A percentile compares a stretch with the other conserved stretches of the same genome.
These are phyloP conservation scores for Drosophila ficusphila DNA, from an alignment of 1,140 invertebrate species.

Conservation along the genomic window DNA sequence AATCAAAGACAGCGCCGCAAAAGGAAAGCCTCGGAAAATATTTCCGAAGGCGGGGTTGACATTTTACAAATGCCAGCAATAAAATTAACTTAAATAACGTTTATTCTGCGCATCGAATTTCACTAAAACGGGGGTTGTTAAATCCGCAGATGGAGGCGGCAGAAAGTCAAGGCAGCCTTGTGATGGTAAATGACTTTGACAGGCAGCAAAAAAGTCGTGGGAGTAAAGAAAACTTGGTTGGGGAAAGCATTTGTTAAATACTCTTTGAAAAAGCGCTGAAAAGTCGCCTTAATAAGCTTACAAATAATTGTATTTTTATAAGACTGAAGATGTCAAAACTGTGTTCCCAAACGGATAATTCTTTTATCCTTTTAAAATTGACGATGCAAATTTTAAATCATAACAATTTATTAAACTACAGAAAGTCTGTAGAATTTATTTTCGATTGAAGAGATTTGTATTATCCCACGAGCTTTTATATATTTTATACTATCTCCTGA, in stretches of 20 bases:
- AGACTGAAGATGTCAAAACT: too few species aligned
- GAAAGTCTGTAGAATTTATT: too few species aligned
- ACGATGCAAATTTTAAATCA: too few species aligned
- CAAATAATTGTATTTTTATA: too few species aligned
- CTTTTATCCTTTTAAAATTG: too few species aligned
- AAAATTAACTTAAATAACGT: slow-evolving; percentile 68
- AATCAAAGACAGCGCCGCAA: slow-evolving; percentile 33
- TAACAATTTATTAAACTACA: too few species aligned
- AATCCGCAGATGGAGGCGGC: not conserved
- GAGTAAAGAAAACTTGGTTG: not conserved
- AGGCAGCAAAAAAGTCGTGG: slow-evolving; percentile 15
- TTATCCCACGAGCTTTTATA: too few species aligned
- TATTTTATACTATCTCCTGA: too few species aligned
- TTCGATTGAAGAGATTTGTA: too few species aligned
- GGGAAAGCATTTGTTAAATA: not conserved
- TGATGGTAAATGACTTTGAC: slow-evolving; percentile 38
- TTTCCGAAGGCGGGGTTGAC: slow-evolving; percentile 35
- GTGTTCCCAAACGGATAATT: too few species aligned
- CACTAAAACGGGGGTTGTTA: slow-evolving; percentile 5
- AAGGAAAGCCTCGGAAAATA: not conserved
- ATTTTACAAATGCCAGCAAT: slow-evolving; percentile 67
- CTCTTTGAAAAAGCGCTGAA: not conserved
- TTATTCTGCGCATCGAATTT: slow-evolving; percentile 60
- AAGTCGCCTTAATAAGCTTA: not conserved
- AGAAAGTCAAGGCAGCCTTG: slow-evolving; percentile 7